Evolutionary conservation across 2,888 invertebrate species (phyloP).

Genomic region (Tipula vernalis): DNA sequence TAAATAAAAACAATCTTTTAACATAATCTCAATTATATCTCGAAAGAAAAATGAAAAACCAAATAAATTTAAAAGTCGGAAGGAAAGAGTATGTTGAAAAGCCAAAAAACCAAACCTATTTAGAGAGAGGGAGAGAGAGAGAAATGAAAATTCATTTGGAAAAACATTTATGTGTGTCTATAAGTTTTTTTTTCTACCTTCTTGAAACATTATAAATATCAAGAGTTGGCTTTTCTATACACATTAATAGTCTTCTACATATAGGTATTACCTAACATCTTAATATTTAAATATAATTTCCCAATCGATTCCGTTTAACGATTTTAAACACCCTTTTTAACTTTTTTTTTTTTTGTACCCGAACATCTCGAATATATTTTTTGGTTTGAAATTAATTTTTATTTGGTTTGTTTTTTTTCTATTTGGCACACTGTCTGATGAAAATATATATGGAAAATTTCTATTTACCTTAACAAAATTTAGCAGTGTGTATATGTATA

Average conservation of each 20-base stretch:
- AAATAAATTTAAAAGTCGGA: background rate
- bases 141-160: background rate
- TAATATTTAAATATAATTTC: conserved; percentile 4
- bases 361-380: background rate
- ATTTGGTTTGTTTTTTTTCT: background rate
- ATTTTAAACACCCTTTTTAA: background rate
- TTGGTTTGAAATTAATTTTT: background rate
- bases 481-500: background rate
- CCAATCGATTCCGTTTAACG: conserved; percentile 4
- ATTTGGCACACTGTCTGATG: background rate
- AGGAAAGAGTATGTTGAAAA: background rate
- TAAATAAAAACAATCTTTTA: background rate
- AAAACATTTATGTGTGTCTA: background rate
- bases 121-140: background rate
- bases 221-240: background rate
- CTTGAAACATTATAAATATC: background rate
- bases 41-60: background rate
- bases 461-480: background rate
- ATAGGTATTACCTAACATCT: background rate
- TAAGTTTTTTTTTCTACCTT: background rate
- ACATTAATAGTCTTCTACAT: background rate
- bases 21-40: background rate
- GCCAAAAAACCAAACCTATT: background rate
- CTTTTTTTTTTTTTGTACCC: background rate
- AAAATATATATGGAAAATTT: background rate